Conservation (phyloP, 1,140 invertebrate genomes). For the Thaumetopoea pityocampa region DNA sequence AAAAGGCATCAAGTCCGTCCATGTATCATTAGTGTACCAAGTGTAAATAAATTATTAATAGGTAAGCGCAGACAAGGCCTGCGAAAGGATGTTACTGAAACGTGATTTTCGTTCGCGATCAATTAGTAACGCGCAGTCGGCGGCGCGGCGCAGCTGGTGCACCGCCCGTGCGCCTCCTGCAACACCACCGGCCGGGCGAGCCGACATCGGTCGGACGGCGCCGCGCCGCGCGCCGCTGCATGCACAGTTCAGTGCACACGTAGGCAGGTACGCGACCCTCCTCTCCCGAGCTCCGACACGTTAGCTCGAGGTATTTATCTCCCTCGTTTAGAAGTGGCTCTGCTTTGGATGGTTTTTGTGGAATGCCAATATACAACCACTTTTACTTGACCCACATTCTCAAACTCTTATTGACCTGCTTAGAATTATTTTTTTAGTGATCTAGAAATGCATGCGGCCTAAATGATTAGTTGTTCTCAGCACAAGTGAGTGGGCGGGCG, state of each 20-base stretch:
- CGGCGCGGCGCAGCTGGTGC: too few relatives aligned
- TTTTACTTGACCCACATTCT: constrained; percentile 1
- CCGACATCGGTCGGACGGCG: not conserved
- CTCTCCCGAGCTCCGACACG: not conserved
- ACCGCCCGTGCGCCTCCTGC: too few relatives aligned
- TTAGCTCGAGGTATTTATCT: constrained; percentile 13
- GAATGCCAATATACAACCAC: not conserved
- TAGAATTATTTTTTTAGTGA: constrained; percentile 2
- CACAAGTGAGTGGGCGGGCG: too few relatives aligned
- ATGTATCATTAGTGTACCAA: too few relatives aligned
- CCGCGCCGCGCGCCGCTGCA: not conserved
- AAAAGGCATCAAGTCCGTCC: too few relatives aligned
- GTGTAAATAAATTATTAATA: too few relatives aligned
- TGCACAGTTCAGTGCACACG: not conserved
- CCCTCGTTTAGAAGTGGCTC: constrained; percentile 10
- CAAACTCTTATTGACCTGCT: constrained; percentile 18
- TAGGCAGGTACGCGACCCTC: too few relatives aligned
- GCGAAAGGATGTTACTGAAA: too few relatives aligned
- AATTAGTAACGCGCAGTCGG: too few relatives aligned
- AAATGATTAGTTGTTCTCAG: too few relatives aligned
- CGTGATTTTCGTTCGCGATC: too few relatives aligned
- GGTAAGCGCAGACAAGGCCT: too few relatives aligned
- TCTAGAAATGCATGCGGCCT: constrained; percentile 8
- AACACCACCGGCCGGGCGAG: not conserved
- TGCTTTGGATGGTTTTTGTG: not conserved